Evolutionary conservation across 2,888 invertebrate species (phyloP).

Genomic region (Busseola fusca): DNA sequence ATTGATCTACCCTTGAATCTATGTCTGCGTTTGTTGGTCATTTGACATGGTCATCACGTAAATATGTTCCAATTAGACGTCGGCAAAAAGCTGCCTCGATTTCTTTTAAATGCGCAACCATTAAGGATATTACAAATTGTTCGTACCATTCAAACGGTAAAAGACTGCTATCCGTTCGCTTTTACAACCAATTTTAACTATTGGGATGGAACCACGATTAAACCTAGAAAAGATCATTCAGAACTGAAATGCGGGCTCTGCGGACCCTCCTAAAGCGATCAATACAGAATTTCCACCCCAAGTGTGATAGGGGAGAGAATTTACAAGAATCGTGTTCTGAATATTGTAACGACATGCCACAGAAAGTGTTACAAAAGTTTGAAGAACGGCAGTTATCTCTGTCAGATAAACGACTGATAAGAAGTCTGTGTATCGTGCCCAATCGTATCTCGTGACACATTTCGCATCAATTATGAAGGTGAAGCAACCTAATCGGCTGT

Average conservation of each 20-base stretch:
- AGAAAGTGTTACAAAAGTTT: slow-evolving; percentile 60
- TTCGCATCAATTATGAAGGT: slow-evolving; percentile 62
- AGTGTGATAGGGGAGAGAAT: slow-evolving; percentile 23
- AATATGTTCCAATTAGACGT: slow-evolving; percentile 52
- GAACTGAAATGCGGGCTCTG: neutral
- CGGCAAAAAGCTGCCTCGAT: slow-evolving; percentile 54
- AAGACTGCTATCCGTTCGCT: slow-evolving; percentile 16
- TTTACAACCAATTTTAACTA: slow-evolving; percentile 6
- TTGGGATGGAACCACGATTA: neutral
- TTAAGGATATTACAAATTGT: slow-evolving; percentile 53
- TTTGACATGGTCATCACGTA: slow-evolving; percentile 61
- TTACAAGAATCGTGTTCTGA: slow-evolving; percentile 37
- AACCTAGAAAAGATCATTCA: slow-evolving; percentile 1
- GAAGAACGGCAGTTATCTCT: slow-evolving; percentile 69
- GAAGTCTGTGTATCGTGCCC: slow-evolving; percentile 66
- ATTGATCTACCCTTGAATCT: slow-evolving; percentile 70
- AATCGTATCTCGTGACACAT: slow-evolving; percentile 68
- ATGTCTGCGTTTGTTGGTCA: slow-evolving; percentile 54
- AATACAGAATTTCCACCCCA: slow-evolving; percentile 29
- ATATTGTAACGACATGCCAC: slow-evolving; percentile 23
- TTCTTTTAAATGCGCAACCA: slow-evolving; percentile 59
- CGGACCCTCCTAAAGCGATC: slow-evolving; percentile 24
- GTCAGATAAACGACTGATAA: slow-evolving; percentile 71
- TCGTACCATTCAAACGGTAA: slow-evolving; percentile 18
- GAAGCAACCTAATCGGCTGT: slow-evolving; percentile 45